Evolutionary conservation across 2,888 invertebrate genomes (phyloP).

Genomic region (Alsophila aescularia): DNA sequence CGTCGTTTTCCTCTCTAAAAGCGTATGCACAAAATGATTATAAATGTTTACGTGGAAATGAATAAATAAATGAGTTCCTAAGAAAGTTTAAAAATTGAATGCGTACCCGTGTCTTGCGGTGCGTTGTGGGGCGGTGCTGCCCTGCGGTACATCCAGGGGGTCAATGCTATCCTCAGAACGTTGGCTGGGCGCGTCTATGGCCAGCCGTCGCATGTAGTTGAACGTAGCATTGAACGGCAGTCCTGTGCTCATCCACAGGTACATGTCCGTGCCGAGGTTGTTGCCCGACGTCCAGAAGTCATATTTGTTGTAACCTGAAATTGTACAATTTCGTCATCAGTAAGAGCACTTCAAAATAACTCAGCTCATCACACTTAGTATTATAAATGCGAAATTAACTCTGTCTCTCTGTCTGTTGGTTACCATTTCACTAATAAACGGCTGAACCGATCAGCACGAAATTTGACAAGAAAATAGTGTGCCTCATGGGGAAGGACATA

Average conservation of each 20-base stretch:
- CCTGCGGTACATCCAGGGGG: conserved; percentile 87
- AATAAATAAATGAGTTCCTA: too few species aligned
- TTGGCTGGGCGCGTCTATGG: conserved; percentile 81
- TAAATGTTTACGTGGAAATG: too few species aligned
- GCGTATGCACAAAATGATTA: too few species aligned
- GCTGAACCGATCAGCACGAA: too few species aligned
- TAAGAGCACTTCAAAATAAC: background rate
- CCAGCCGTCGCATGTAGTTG: conserved; percentile 88
- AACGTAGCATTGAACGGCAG: conserved; percentile 95
- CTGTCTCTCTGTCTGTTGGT: too few species aligned
- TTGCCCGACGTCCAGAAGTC: conserved; percentile 96
- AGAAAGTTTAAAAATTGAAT: background rate
- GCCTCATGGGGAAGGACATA: too few species aligned
- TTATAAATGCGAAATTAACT: too few species aligned
- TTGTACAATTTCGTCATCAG: background rate
- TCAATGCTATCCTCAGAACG: conserved; percentile 84
- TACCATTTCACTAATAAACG: too few species aligned
- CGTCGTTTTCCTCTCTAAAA: too few species aligned
- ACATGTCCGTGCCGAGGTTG: conserved; percentile 93
- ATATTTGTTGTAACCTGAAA: conserved; percentile 88
- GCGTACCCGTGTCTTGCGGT: conserved; percentile 89
- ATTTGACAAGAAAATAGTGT: too few species aligned
- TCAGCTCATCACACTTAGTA: too few species aligned
- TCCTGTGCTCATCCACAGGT: conserved; percentile 95
- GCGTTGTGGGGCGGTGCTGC: conserved; percentile 91